phyloP scores from a whole-genome alignment of 2,113 vertebrate species.

The Larimichthys polyactis region DNA sequence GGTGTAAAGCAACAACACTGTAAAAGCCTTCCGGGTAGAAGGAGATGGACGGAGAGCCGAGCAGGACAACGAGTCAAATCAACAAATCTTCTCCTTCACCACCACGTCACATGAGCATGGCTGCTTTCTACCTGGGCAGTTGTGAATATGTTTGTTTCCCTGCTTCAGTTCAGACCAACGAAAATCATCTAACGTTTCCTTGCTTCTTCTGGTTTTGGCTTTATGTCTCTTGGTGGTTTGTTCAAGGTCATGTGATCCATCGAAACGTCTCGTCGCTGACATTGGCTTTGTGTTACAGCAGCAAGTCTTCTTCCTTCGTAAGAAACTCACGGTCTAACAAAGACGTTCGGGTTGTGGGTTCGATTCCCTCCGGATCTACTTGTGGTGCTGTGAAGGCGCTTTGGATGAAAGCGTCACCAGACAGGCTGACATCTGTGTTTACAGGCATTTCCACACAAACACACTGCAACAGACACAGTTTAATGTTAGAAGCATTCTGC shows the following conservation, averaged over 20 bases:
- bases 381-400: conserved; percentile 63
- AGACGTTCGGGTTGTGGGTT: conserved; percentile 6
- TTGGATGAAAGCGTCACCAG: conserved; percentile 68
- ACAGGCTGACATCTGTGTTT: background rate
- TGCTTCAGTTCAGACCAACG: background rate
- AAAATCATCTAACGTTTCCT: background rate
- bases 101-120: background rate
- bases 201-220: background rate
- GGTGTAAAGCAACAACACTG: no score
- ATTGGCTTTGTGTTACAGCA: background rate
- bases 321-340: background rate
- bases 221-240: background rate
- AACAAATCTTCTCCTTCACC: no score
- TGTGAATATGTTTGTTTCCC: background rate
- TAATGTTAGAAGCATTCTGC: background rate
- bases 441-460: conserved; percentile 90
- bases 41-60: no score
- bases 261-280: background rate
- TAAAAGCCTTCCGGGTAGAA: background rate
- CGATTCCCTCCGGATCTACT: conserved; percentile 50
- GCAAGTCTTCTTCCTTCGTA: background rate
- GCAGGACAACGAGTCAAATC: no score
- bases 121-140: background rate
- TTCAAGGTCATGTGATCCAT: background rate
- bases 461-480: conserved; percentile 76